phyloP scores from a whole-genome alignment of 1,140 invertebrate genomes.

The Drosophila rhopaloa region DNA sequence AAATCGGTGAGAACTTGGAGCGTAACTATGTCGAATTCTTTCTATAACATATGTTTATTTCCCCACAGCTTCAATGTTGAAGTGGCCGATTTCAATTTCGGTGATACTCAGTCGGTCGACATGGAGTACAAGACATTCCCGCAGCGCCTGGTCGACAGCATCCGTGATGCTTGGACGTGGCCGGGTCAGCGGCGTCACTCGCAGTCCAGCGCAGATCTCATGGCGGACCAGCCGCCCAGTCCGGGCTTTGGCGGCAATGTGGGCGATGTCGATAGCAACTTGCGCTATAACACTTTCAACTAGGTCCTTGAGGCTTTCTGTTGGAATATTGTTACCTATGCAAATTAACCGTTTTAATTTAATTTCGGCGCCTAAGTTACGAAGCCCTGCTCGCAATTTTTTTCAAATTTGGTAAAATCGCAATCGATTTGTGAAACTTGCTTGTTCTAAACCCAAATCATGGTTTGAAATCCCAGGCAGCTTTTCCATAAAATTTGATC shows the following conservation, averaged over 20 bases:
- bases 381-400: not conserved
- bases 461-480: not conserved
- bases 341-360: conserved; percentile 70
- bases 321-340: conserved; percentile 62
- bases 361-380: conserved; percentile 47
- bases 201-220: conserved; percentile 74
- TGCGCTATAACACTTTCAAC: conserved; percentile 79
- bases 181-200: conserved; percentile 63
- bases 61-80: conserved; percentile 89
- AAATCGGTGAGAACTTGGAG: conserved; percentile 86
- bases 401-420: not conserved
- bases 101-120: conserved; percentile 88
- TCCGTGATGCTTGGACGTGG: conserved; percentile 85
- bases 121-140: conserved; percentile 94
- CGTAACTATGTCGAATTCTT: not conserved
- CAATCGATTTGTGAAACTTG: not conserved
- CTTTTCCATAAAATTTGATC: not conserved
- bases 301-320: conserved; percentile 28
- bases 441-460: not conserved
- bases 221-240: conserved; percentile 58
- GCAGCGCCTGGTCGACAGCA: conserved; percentile 91
- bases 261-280: conserved; percentile 77
- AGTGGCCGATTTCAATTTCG: conserved; percentile 95
- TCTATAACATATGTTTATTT: not conserved
- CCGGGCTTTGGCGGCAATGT: conserved; percentile 55